These are phyloP conservation scores for Cryptoleucopteryx plumbea DNA, from an alignment of 2,113 vertebrate species.

Conservation along the genomic window DNA sequence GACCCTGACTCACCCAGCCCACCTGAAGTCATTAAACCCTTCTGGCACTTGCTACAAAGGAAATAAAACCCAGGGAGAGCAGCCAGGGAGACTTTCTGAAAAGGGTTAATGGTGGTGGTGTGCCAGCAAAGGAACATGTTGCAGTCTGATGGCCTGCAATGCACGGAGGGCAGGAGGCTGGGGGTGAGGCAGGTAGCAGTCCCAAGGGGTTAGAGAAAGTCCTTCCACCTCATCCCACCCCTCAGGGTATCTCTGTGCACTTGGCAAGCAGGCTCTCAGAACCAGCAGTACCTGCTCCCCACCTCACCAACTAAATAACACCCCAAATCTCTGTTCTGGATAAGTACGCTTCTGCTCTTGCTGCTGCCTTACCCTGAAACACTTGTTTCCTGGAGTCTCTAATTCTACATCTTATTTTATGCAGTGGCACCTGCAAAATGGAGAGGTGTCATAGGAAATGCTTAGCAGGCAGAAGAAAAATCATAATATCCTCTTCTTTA, in stretches of 20 bases:
- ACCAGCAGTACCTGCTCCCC: background rate
- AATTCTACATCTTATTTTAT: background rate
- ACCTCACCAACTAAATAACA: background rate
- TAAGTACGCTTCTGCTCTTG: background rate
- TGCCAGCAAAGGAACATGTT: accelerated
- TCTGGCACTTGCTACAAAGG: background rate
- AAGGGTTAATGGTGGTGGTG: too few species aligned
- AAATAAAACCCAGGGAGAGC: background rate
- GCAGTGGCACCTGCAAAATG: background rate
- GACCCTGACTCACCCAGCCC: background rate
- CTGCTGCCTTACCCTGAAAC: background rate
- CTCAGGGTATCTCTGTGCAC: background rate
- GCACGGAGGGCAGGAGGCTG: too few species aligned
- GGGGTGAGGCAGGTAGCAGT: background rate
- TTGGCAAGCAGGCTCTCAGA: background rate
- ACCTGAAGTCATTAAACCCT: background rate
- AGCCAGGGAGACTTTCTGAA: accelerated
- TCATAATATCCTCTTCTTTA: background rate
- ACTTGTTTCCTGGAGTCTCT: background rate
- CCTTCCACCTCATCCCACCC: background rate
- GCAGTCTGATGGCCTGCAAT: background rate
- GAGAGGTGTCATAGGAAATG: background rate
- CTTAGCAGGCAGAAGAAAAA: background rate
- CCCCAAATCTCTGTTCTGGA: background rate
- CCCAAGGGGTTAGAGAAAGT: background rate